Evolutionary conservation across 2,797 vertebrate species (phyloP).

Genomic region (Micrastur ruficollis): DNA sequence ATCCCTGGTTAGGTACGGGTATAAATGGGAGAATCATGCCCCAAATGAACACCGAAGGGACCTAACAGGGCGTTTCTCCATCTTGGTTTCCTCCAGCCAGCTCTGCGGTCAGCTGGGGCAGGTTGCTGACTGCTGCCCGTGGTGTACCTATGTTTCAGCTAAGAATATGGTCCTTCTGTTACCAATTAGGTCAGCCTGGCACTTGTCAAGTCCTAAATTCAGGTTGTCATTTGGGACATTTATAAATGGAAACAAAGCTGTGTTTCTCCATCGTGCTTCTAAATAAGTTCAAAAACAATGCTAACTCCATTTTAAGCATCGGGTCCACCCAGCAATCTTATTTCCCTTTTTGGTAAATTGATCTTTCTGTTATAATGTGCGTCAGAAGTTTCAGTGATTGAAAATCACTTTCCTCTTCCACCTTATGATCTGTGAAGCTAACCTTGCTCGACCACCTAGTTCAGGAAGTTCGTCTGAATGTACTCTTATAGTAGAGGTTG

Average conservation of each 20-base stretch:
- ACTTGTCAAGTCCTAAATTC: conserved; percentile 46
- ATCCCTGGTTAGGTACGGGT: not conserved
- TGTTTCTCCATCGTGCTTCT: conserved; percentile 40
- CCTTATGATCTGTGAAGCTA: not conserved
- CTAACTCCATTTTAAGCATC: conserved; percentile 60
- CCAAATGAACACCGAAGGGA: not conserved
- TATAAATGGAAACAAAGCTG: conserved; percentile 58
- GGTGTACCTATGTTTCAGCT: not conserved
- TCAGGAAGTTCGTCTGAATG: not conserved
- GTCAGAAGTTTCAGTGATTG: not conserved
- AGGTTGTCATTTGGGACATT: conserved; percentile 21
- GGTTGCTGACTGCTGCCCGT: not conserved
- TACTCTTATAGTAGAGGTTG: not conserved
- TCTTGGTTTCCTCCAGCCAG: not conserved
- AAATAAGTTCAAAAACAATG: conserved; percentile 64
- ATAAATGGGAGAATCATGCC: not conserved
- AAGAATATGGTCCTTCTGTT: conserved; percentile 27
- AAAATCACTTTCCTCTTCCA: conserved; percentile 24
- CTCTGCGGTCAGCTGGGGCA: not conserved
- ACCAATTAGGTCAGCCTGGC: conserved; percentile 44
- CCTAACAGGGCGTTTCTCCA: not conserved
- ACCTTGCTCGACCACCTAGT: not conserved
- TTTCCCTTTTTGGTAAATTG: conserved; percentile 49
- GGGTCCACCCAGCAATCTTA: conserved; percentile 71
- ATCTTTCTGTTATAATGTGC: conserved; percentile 16